phyloP scores from a whole-genome alignment of 1,140 invertebrate species.

The Antheraea mylitta region DNA sequence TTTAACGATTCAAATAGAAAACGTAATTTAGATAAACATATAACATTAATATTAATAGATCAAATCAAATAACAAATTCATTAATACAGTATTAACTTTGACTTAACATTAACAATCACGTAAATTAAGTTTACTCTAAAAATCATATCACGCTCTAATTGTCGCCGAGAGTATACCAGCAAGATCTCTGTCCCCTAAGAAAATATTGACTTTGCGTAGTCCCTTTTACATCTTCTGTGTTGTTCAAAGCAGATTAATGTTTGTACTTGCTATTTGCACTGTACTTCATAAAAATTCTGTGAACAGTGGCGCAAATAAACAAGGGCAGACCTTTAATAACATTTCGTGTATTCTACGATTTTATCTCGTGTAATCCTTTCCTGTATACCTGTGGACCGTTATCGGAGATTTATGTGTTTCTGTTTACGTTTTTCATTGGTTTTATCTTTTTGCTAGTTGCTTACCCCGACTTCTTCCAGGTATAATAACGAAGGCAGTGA shows the following conservation, averaged over 20 bases:
- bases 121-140: slow-evolving; percentile 72
- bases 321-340: slow-evolving; percentile 50
- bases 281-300: slow-evolving; percentile 72
- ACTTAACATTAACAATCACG: slow-evolving; percentile 32
- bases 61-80: slow-evolving; percentile 13
- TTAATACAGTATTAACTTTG: slow-evolving; percentile 22
- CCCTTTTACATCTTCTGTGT: slow-evolving; percentile 70
- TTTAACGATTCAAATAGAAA: too few species aligned
- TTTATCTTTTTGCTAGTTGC: not conserved
- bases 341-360: slow-evolving; percentile 49
- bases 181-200: slow-evolving; percentile 69
- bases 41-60: too few species aligned
- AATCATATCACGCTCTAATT: slow-evolving; percentile 74
- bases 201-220: slow-evolving; percentile 63
- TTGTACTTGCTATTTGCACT: slow-evolving; percentile 70
- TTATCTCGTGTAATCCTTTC: slow-evolving; percentile 63
- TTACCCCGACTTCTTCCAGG: too few species aligned
- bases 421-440: not conserved
- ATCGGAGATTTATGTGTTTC: not conserved
- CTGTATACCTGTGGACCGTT: slow-evolving; percentile 7
- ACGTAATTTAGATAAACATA: too few species aligned
- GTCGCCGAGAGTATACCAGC: slow-evolving; percentile 40
- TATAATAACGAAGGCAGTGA: too few species aligned
- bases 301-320: slow-evolving; percentile 58
- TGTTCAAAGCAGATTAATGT: slow-evolving; percentile 77